A percentile compares a stretch with the other conserved stretches of the same genome.
Evolutionary conservation across 2,888 invertebrate species (phyloP).

Genomic region (Sceliomorpha sp.): DNA sequence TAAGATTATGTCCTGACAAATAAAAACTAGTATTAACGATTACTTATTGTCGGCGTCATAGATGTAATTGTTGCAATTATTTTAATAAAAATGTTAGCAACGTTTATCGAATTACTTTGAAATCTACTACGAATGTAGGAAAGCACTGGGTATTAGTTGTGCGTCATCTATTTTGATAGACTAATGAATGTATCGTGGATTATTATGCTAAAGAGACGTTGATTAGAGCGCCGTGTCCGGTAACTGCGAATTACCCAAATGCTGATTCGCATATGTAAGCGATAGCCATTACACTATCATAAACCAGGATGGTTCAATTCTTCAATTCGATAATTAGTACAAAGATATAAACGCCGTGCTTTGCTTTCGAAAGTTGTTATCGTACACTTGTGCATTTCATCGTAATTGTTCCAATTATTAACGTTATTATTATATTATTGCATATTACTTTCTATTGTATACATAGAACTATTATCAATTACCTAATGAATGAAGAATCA

Average conservation of each 20-base stretch:
- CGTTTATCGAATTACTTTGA: not conserved
- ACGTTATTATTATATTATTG: no score
- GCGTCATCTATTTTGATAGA: constrained; percentile 62
- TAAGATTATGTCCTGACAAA: no score
- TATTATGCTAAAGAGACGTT: constrained; percentile 70
- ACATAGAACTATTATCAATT: no score
- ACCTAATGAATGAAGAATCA: constrained; percentile 76
- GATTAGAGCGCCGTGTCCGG: constrained; percentile 65
- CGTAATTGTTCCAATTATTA: no score
- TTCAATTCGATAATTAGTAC: no score
- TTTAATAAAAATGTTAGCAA: not conserved
- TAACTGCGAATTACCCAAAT: constrained; percentile 60
- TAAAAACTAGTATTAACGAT: no score
- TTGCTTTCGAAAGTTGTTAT: no score
- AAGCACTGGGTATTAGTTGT: constrained; percentile 8
- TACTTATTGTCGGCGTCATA: no score
- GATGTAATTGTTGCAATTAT: no score
- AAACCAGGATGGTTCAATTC: constrained; percentile 1
- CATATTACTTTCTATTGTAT: no score
- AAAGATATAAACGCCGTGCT: not conserved
- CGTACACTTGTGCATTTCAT: no score
- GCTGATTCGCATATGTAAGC: constrained; percentile 43
- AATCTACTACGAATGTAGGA: not conserved
- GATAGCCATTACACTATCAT: constrained; percentile 20
- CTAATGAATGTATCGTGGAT: constrained; percentile 65